These are phyloP conservation scores for Galago senegalensis DNA, from an alignment of 2,797 vertebrate species.

Conservation along the genomic window DNA sequence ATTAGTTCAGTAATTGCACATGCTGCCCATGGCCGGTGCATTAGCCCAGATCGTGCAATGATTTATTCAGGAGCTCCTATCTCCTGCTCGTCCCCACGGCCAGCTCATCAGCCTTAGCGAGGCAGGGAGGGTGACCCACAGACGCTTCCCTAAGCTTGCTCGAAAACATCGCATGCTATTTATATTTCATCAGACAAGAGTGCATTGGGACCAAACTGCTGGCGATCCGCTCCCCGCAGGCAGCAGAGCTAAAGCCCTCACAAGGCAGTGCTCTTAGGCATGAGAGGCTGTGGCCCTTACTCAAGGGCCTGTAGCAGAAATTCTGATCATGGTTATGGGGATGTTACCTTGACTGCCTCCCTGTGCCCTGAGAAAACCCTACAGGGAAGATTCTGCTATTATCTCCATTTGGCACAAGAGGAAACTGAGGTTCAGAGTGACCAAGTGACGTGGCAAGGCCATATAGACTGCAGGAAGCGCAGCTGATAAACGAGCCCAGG, in stretches of 20 bases:
- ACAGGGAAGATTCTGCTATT: background rate
- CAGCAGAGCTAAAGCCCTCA: constrained; percentile 28
- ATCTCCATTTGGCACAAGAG: background rate
- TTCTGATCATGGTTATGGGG: background rate
- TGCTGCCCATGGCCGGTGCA: constrained; percentile 38
- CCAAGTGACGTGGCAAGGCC: background rate
- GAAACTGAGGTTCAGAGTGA: constrained; percentile 1
- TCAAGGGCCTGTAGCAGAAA: background rate
- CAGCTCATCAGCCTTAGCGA: constrained; percentile 38
- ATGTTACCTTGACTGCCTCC: background rate
- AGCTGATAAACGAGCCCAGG: too few species aligned
- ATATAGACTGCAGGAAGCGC: background rate
- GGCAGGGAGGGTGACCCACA: constrained; percentile 30
- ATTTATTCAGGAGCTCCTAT: constrained; percentile 69
- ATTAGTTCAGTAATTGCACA: constrained; percentile 22
- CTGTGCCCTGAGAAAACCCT: background rate
- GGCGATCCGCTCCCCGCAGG: background rate
- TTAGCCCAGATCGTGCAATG: constrained; percentile 51
- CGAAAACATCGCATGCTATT: constrained; percentile 62
- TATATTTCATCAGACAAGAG: constrained; percentile 70
- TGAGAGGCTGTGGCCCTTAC: background rate
- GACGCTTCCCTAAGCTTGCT: constrained; percentile 21
- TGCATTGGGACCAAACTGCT: background rate
- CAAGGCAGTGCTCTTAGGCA: background rate
- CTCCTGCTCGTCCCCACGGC: constrained; percentile 5